These are phyloP conservation scores for Agrochola circellaris DNA, from an alignment of 2,888 invertebrate genomes.

Conservation along the genomic window DNA sequence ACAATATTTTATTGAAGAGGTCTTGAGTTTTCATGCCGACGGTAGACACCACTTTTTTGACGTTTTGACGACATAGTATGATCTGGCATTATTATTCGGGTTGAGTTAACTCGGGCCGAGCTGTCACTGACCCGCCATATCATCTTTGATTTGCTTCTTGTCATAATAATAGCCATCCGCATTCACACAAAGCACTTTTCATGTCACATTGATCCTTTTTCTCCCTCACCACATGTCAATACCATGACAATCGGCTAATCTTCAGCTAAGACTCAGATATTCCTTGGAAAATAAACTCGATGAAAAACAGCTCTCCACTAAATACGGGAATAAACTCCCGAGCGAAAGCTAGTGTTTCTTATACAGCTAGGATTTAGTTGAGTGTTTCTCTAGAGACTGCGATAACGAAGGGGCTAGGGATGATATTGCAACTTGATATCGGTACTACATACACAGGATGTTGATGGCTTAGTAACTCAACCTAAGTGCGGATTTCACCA, in stretches of 20 bases:
- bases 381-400: slow-evolving; percentile 47
- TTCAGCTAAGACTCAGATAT: not conserved
- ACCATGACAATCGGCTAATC: not conserved
- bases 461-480: not conserved
- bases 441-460: not conserved
- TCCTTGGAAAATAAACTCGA: slow-evolving; percentile 5
- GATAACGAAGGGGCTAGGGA: slow-evolving; percentile 46
- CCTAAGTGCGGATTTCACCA: too few relatives aligned
- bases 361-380: slow-evolving; percentile 31
- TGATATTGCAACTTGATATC: slow-evolving; percentile 46
- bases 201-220: not conserved
- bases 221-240: not conserved
- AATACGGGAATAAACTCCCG: not conserved
- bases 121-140: not conserved
- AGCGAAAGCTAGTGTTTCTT: slow-evolving; percentile 24
- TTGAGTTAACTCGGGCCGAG: too few relatives aligned
- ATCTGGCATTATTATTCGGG: too few relatives aligned
- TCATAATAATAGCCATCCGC: too few relatives aligned
- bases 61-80: too few relatives aligned
- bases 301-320: not conserved
- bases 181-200: not conserved
- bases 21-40: too few relatives aligned
- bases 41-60: too few relatives aligned
- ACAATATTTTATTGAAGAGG: too few relatives aligned
- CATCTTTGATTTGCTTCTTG: not conserved